Evolutionary conservation across 2,113 vertebrate genomes (phyloP).

Genomic region (Ctenodactylus gundi): DNA sequence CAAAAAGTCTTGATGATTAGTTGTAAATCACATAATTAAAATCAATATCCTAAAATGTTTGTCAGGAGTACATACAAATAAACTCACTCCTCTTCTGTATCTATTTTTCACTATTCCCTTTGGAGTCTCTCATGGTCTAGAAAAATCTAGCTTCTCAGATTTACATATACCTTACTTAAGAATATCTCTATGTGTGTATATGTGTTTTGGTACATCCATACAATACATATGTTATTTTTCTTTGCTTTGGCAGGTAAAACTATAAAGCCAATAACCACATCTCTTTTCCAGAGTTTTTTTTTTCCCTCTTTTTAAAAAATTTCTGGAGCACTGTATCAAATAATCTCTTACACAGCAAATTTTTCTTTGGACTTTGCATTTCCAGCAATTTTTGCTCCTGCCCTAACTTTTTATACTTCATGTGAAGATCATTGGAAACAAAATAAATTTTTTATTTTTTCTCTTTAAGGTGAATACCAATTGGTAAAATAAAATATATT

Average conservation of each 20-base stretch:
- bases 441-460: slow-evolving; percentile 16
- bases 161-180: not conserved
- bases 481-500: not conserved
- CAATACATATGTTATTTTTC: not conserved
- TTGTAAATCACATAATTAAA: slow-evolving; percentile 16
- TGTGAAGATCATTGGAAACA: not conserved
- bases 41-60: not conserved
- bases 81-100: not conserved
- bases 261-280: not conserved
- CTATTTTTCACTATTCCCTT: not conserved
- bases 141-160: not conserved
- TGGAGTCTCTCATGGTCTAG: not conserved
- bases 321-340: not conserved
- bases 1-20: not conserved
- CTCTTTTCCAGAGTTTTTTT: not conserved
- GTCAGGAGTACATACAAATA: not conserved
- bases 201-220: not conserved
- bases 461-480: not conserved
- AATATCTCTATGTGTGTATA: not conserved
- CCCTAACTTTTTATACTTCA: slow-evolving; percentile 13
- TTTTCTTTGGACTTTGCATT: not conserved
- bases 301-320: not conserved
- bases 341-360: not conserved
- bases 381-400: not conserved
- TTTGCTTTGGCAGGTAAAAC: not conserved